Conservation (phyloP, 2,888 invertebrate species). For the Chrysolina oricalcia region DNA sequence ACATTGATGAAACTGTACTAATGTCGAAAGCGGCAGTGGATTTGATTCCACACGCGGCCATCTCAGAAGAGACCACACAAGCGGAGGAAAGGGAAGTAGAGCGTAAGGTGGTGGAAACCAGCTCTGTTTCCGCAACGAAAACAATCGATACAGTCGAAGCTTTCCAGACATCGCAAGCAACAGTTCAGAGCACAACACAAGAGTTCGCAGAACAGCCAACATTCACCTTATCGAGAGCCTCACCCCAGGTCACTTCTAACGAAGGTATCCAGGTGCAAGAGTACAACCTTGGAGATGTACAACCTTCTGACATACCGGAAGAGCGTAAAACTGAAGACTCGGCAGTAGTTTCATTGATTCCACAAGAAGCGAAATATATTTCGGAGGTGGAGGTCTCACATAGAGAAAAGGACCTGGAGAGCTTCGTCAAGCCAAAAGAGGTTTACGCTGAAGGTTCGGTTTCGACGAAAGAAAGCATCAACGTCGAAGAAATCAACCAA, state of each 20-base stretch:
- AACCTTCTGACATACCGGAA: slow-evolving; percentile 66
- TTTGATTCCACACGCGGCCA: slow-evolving; percentile 70
- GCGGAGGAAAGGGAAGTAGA: slow-evolving; percentile 71
- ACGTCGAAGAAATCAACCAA: slow-evolving; percentile 78
- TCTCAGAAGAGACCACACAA: slow-evolving; percentile 65
- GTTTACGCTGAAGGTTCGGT: slow-evolving; percentile 76
- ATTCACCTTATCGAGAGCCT: slow-evolving; percentile 70
- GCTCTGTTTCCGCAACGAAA: slow-evolving; percentile 61
- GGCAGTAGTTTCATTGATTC: slow-evolving; percentile 71
- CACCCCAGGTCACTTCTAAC: slow-evolving; percentile 68
- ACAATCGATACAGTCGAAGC: slow-evolving; percentile 72
- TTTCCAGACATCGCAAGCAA: slow-evolving; percentile 75
- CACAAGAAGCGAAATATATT: slow-evolving; percentile 80
- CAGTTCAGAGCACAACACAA: slow-evolving; percentile 72
- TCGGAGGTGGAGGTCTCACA: slow-evolving; percentile 77
- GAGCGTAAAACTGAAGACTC: slow-evolving; percentile 62
- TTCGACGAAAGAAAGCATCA: slow-evolving; percentile 78
- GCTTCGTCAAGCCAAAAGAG: slow-evolving; percentile 71
- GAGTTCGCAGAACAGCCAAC: slow-evolving; percentile 71
- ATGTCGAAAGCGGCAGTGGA: slow-evolving; percentile 60
- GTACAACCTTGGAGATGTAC: slow-evolving; percentile 65
- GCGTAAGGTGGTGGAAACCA: slow-evolving; percentile 59
- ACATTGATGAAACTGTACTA: slow-evolving; percentile 44
- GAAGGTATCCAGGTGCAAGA: slow-evolving; percentile 74
- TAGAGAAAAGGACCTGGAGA: slow-evolving; percentile 74